Base-by-base conservation (phyloP, 2,888 invertebrate species). In the Cinara cedri region DNA sequence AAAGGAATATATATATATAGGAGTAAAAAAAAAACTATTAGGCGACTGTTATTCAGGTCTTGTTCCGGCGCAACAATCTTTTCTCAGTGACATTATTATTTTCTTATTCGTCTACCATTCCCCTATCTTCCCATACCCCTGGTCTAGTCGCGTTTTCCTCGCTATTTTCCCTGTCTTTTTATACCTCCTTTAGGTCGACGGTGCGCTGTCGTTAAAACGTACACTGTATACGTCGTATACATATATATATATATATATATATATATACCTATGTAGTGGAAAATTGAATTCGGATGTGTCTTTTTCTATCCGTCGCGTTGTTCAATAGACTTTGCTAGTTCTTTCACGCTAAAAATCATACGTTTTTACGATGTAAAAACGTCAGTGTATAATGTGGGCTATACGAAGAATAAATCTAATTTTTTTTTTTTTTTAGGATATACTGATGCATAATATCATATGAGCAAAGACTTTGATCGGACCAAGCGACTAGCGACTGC, bases 201-300 rank as follows among this genome's bases (percentile, higher is more conserved):
- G 54, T 13, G 42, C 46, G 14, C 49, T 66, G 74, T 54, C 75
- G 65, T 66, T 75, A 75, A 75, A 54, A 75, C 55, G 54, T 46
- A n/a, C n/a, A n/a, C 34, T 34, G 6, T 3, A 34, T 34, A 34
- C 34, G 34, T 4, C 6, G 6, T 3, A 34, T 34, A 34, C 34
- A 6, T 4, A 34, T 34, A 34, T 34, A 34, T 34, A 34, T 34
- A 34, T 34, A 4, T 34, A 34, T 34, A 34, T 34, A 34, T 4
- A 34, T 34, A 34, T 34, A n/a, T n/a, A n/a, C n/a, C n/a, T n/a
- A n/a, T n/a, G 42, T 63, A 51, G 75, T 75, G 55, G 66, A 65
- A 75, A 75, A 75, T 75, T 66, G 75, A 75, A 75, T 75, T 66
- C 66, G 65, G 65, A 66, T 75, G 44, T 26, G 55, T 75, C 55